phyloP scores from a whole-genome alignment of 92 coral and sea anemone species.

The Phenganax stokvisi region DNA sequence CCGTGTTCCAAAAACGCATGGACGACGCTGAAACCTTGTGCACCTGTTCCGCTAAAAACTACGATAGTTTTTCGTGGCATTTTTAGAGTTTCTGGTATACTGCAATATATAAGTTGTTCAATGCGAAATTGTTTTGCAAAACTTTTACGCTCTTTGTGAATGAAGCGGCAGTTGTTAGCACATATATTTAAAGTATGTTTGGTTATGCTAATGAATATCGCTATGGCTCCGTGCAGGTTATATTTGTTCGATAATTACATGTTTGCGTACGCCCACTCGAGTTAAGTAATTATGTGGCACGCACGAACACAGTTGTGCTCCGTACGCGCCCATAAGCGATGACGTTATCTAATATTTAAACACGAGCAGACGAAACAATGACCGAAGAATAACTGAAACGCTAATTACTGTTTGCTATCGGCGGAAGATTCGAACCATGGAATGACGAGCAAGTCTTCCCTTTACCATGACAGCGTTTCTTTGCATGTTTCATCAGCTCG shows the following conservation, averaged over 20 bases:
- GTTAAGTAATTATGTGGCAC: no score
- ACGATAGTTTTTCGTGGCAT: conserved; percentile 49
- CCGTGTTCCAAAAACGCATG: conserved; percentile 44
- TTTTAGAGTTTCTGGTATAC: background rate
- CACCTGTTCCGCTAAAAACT: conserved; percentile 68
- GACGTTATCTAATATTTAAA: no score
- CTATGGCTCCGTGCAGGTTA: background rate
- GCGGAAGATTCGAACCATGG: no score
- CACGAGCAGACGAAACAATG: no score
- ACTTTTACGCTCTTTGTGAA: background rate
- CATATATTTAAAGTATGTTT: background rate
- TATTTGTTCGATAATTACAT: background rate
- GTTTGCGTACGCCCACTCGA: no score
- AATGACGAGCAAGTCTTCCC: no score
- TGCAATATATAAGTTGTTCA: background rate
- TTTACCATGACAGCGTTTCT: no score
- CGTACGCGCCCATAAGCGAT: no score
- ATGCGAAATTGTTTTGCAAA: background rate
- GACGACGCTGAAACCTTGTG: conserved; percentile 67
- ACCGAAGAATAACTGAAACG: no score
- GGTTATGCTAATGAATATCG: conserved; percentile 1
- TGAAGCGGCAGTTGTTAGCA: background rate
- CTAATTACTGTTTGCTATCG: no score
- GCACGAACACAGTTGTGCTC: no score
- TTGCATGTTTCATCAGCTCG: no score